These are phyloP conservation scores for Aphelenchoides bicaudatus DNA, from an alignment of 2,888 invertebrate species.

Conservation along the genomic window DNA sequence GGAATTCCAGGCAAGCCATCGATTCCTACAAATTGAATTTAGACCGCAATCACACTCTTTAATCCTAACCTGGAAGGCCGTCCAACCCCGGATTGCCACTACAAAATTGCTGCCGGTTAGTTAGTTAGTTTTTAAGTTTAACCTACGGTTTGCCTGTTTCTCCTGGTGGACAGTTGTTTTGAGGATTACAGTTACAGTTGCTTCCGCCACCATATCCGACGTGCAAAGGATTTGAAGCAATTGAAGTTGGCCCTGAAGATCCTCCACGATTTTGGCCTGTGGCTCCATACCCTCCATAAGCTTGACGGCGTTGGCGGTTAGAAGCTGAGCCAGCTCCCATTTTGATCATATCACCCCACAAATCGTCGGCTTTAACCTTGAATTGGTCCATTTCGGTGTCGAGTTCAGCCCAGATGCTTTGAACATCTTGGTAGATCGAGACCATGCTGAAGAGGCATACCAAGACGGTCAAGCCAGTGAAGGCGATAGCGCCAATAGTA, in stretches of 20 bases:
- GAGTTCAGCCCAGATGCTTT: slow-evolving; percentile 54
- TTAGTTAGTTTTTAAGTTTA: too few species aligned
- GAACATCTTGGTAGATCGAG: slow-evolving; percentile 51
- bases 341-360: slow-evolving; percentile 52
- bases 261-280: slow-evolving; percentile 13
- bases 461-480: slow-evolving; percentile 51
- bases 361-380: slow-evolving; percentile 49
- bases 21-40: slow-evolving; percentile 14
- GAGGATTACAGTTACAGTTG: slow-evolving; percentile 12
- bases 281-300: slow-evolving; percentile 53
- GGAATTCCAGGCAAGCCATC: slow-evolving; percentile 38
- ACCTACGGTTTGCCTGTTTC: slow-evolving; percentile 45
- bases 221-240: slow-evolving; percentile 15
- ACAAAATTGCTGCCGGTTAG: too few species aligned
- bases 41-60: background rate
- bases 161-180: slow-evolving; percentile 51
- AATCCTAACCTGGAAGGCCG: slow-evolving; percentile 40
- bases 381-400: slow-evolving; percentile 57
- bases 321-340: slow-evolving; percentile 52
- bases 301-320: slow-evolving; percentile 49
- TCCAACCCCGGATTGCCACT: slow-evolving; percentile 23
- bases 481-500: slow-evolving; percentile 51
- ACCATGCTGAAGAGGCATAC: slow-evolving; percentile 48
- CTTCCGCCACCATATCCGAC: slow-evolving; percentile 14
- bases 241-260: slow-evolving; percentile 2